Base-by-base conservation (phyloP, 1,140 invertebrate genomes). In the Microplitis mediator region DNA sequence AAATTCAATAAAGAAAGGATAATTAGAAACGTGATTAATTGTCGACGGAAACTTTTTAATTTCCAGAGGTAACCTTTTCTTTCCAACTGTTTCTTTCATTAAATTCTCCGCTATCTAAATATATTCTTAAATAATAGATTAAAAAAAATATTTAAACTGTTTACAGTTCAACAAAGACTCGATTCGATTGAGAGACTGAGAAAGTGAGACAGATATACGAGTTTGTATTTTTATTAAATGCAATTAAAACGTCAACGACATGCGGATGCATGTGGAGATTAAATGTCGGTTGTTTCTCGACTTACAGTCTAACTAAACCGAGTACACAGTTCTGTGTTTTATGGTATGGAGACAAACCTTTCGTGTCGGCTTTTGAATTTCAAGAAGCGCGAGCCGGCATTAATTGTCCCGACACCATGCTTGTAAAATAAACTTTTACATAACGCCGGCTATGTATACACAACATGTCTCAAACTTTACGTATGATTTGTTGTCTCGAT, bases 391-490 rank as follows among this genome's bases (percentile, higher is more conserved):
- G 58, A 52, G 58, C 50, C 34, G 34, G 9, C 60, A 71, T 71
- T 71, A 71, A 71, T 63, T 71, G 63, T 71, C 45, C 13, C 39
- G 60, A 71, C 69, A 71, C 39, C 31, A n/a, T 62, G 39, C 23
- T 35, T n/a, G 35, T 16, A 69, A 54, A 69, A n/a, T 5, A 14
- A 52, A 51, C 45, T 64, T 64, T 45, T 64, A 39, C 34, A 14
- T 14, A n/a, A 64, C 31, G 14, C 16, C 34, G 3, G 8, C 34
- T 35, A n/a, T 45, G 36, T 36, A 35, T 9, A 64, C 39, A 45
- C 39, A 6, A 45, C 11, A 3, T 45, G 39, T 45, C 39, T 32
- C 14, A n/a, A 45, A 36, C 36, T 64, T 64, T 64, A 4, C n/a
- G 14, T 14, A 13, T 14, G 62, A 64, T 64, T 64, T 64, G 62